Percentiles rank a stretch among this genome's conserved stretches.
phyloP scores from a whole-genome alignment of 2,888 invertebrate species.

The Hecatera dysodea region DNA sequence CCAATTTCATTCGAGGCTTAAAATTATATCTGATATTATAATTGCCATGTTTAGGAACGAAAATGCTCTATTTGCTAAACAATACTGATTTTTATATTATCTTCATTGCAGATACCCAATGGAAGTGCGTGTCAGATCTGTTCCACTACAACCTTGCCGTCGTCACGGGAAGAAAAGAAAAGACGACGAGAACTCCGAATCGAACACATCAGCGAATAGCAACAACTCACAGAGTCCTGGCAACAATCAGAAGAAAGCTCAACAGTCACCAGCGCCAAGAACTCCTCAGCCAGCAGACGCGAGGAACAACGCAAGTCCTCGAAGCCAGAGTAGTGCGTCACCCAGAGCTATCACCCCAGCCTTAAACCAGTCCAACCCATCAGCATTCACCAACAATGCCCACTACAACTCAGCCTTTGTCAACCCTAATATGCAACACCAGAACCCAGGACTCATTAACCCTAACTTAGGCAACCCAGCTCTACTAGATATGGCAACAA shows the following conservation, averaged over 20 bases:
- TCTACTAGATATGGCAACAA: conserved; percentile 93
- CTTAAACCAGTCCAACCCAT: conserved; percentile 82
- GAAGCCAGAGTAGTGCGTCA: conserved; percentile 90
- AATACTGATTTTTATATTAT: not conserved
- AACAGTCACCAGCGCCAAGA: conserved; percentile 82
- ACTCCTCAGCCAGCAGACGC: conserved; percentile 83
- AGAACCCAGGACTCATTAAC: conserved; percentile 86
- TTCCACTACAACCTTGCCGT: conserved; percentile 96
- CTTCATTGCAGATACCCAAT: conserved; percentile 93
- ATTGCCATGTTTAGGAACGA: not conserved
- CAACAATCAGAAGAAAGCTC: conserved; percentile 83
- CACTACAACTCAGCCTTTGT: conserved; percentile 87
- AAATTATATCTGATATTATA: not conserved
- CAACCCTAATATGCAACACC: conserved; percentile 87
- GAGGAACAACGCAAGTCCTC: conserved; percentile 85
- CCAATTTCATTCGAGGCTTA: not conserved
- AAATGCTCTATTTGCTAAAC: too few species aligned
- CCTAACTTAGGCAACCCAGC: conserved; percentile 89
- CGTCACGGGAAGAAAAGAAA: conserved; percentile 95
- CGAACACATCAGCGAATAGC: conserved; percentile 74
- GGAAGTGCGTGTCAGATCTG: conserved; percentile 96
- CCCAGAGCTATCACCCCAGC: conserved; percentile 88
- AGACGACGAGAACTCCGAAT: conserved; percentile 91
- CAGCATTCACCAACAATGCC: conserved; percentile 82
- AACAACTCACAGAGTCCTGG: conserved; percentile 82